Evolutionary conservation across 1,140 invertebrate species (phyloP).

Genomic region (Pogonus chalceus): DNA sequence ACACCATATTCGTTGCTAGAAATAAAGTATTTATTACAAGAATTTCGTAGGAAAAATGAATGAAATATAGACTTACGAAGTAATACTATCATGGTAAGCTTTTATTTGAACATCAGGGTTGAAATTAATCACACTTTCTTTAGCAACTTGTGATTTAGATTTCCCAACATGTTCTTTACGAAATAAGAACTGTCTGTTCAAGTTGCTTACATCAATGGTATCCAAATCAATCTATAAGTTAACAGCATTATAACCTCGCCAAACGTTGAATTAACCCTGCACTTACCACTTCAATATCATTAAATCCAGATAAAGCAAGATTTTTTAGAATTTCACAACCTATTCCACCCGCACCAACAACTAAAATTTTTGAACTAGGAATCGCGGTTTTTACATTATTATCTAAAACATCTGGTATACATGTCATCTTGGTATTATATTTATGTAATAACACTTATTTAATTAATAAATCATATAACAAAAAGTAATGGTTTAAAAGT

Average conservation of each 20-base stretch:
- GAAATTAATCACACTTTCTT: conserved; percentile 78
- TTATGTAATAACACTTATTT: no score
- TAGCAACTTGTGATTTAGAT: conserved; percentile 83
- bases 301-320: conserved; percentile 89
- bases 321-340: conserved; percentile 99
- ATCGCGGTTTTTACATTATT: conserved; percentile 18
- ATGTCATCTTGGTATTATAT: not conserved
- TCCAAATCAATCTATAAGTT: conserved; percentile 88
- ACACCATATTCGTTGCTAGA: conserved; percentile 81
- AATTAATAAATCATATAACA: no score
- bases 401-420: not conserved
- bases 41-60: conserved; percentile 9
- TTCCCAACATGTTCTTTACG: conserved; percentile 96
- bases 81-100: conserved; percentile 89
- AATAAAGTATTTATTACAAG: conserved; percentile 27
- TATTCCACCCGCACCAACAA: conserved; percentile 98
- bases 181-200: conserved; percentile 97
- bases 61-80: conserved; percentile 52
- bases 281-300: conserved; percentile 88
- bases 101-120: conserved; percentile 82
- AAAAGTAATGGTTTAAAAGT: no score
- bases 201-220: conserved; percentile 98
- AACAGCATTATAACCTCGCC: not conserved
- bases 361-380: conserved; percentile 42
- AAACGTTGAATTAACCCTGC: not conserved